These are phyloP conservation scores for Trochalopteron elliotii DNA, from an alignment of 2,113 vertebrate genomes.

Conservation along the genomic window DNA sequence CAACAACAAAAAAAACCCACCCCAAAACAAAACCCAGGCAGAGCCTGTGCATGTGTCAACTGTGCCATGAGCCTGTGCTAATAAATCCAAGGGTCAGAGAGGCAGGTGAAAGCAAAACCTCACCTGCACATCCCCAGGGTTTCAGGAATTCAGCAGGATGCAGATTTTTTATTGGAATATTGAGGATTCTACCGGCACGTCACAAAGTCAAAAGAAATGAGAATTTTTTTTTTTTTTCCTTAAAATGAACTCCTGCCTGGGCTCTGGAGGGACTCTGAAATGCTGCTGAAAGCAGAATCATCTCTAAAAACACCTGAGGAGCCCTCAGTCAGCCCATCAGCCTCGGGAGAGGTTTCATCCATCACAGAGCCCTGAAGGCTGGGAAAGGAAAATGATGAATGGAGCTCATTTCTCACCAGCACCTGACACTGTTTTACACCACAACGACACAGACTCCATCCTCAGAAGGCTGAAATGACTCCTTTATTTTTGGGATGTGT, in stretches of 20 bases:
- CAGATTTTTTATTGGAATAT: neutral
- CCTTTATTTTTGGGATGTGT: no score
- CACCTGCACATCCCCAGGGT: neutral
- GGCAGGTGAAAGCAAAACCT: neutral
- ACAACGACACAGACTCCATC: no score
- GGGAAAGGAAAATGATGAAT: neutral
- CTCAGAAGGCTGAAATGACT: no score
- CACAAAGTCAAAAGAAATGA: slow-evolving; percentile 15
- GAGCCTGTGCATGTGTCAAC: neutral
- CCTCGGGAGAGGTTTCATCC: neutral
- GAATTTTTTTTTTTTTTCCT: neutral
- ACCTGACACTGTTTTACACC: neutral
- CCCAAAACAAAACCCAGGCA: neutral
- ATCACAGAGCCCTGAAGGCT: neutral
- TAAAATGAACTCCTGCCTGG: neutral
- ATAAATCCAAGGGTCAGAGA: neutral
- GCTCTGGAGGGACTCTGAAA: neutral
- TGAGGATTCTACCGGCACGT: neutral
- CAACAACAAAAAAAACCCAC: no score
- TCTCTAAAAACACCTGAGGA: neutral
- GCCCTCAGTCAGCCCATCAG: neutral
- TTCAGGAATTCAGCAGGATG: neutral
- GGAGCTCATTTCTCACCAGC: neutral
- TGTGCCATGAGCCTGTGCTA: neutral
- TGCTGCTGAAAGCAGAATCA: neutral